phyloP scores from a whole-genome alignment of 2,888 invertebrate genomes.

The Phasia obesa region DNA sequence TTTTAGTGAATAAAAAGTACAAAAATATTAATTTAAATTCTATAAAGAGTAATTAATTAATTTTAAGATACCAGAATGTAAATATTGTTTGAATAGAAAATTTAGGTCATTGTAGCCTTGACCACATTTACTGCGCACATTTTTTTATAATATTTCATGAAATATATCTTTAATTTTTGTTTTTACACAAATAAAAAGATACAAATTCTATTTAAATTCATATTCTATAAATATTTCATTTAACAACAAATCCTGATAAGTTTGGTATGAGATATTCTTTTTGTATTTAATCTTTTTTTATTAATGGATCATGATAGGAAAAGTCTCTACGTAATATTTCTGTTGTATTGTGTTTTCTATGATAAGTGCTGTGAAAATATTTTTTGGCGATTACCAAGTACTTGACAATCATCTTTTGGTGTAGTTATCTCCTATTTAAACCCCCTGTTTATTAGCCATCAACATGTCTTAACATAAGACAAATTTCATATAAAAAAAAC shows the following conservation, averaged over 20 bases:
- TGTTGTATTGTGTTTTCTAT: background rate
- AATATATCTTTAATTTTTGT: background rate
- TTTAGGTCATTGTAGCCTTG: slow-evolving; percentile 72
- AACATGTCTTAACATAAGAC: no score
- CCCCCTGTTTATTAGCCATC: no score
- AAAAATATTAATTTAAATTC: slow-evolving; percentile 6
- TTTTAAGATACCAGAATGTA: background rate
- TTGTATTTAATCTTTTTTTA: background rate
- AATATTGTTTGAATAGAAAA: slow-evolving; percentile 43
- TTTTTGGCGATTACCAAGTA: background rate
- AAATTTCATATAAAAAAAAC: no score
- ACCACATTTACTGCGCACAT: slow-evolving; percentile 71
- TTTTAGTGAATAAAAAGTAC: background rate
- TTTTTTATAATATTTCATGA: slow-evolving; percentile 12
- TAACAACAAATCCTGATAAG: slow-evolving; percentile 1
- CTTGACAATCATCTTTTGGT: background rate
- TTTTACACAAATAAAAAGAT: background rate
- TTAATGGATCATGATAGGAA: slow-evolving; percentile 1
- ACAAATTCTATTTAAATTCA: background rate
- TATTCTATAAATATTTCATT: background rate
- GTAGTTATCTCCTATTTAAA: no score
- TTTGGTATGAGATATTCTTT: background rate
- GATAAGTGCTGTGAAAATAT: background rate
- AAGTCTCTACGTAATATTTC: background rate
- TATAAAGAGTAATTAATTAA: background rate